Evolutionary conservation across 1,140 invertebrate species (phyloP).

Genomic region (Zaprionus ornatus): DNA sequence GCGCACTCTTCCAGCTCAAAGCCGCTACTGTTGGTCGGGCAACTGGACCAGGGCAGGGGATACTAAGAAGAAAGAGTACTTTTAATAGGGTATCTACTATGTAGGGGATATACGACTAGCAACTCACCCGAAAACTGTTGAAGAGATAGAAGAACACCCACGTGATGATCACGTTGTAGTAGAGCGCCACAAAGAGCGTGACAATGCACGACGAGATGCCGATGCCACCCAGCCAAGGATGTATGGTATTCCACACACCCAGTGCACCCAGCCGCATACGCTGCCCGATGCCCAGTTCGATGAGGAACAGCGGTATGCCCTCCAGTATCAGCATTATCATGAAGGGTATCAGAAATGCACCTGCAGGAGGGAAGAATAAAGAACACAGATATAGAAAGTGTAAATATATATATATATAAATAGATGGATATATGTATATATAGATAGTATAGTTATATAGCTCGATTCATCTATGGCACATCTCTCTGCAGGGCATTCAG

Average conservation of each 20-base stretch:
- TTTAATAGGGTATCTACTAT: too few relatives aligned
- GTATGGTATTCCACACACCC: conserved; percentile 97
- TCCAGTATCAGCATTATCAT: conserved; percentile 96
- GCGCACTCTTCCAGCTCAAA: conserved; percentile 90
- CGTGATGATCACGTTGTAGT: conserved; percentile 99
- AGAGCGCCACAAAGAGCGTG: conserved; percentile 95
- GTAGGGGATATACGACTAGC: too few relatives aligned
- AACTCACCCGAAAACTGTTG: conserved; percentile 92
- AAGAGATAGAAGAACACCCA: conserved; percentile 99
- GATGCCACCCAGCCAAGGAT: conserved; percentile 95
- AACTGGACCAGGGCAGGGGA: conserved; percentile 92
- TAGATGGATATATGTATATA: not conserved
- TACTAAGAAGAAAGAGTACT: conserved; percentile 84
- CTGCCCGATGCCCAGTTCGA: conserved; percentile 97
- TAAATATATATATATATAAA: not conserved
- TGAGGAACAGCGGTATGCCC: conserved; percentile 96
- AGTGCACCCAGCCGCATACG: conserved; percentile 94
- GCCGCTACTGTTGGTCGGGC: conserved; percentile 89
- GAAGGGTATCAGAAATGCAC: conserved; percentile 98
- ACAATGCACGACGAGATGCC: conserved; percentile 96
- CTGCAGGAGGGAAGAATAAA: conserved; percentile 85
- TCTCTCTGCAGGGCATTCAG: not conserved
- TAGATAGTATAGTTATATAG: not conserved
- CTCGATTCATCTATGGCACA: not conserved
- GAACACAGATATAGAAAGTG: not conserved